Conservation (phyloP, 2,113 vertebrate species). For the Kryptolebias marmoratus region DNA sequence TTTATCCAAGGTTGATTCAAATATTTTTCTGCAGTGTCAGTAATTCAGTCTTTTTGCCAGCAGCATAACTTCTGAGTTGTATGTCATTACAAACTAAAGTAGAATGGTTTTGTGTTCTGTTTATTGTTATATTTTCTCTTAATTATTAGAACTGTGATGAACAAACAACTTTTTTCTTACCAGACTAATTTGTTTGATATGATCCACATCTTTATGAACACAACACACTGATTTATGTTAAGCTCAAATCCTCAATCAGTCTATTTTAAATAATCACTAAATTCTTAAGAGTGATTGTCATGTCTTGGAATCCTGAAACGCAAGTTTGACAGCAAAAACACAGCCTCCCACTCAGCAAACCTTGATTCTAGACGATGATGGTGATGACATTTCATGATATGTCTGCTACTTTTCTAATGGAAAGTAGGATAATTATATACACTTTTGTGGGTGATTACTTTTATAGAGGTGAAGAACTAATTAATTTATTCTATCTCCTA, state of each 20-base stretch:
- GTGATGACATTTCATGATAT: conserved; percentile 75
- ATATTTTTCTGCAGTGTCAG: conserved; percentile 38
- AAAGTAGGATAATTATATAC: conserved; percentile 74
- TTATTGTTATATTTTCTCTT: too few species aligned
- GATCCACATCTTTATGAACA: conserved; percentile 31
- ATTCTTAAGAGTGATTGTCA: conserved; percentile 66
- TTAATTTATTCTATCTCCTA: conserved; percentile 70
- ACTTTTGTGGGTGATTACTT: conserved; percentile 74
- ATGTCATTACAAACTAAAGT: not conserved
- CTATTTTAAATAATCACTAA: conserved; percentile 72
- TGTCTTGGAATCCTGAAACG: conserved; percentile 55
- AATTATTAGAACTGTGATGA: too few species aligned
- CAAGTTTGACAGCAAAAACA: conserved; percentile 66
- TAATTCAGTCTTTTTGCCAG: conserved; percentile 28
- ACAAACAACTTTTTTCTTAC: too few species aligned
- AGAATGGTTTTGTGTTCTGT: conserved; percentile 12
- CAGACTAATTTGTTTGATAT: conserved; percentile 45
- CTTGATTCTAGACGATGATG: conserved; percentile 58
- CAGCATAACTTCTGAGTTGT: conserved; percentile 9
- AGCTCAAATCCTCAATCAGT: conserved; percentile 49
- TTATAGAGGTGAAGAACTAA: conserved; percentile 71
- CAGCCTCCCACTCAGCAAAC: conserved; percentile 58
- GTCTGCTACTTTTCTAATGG: conserved; percentile 66
- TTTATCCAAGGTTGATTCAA: conserved; percentile 40
- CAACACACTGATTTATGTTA: conserved; percentile 18